Percentiles rank a stretch among this genome's conserved stretches.
Evolutionary conservation across 2,888 invertebrate species (phyloP).

Genomic region (Ophraella communa): DNA sequence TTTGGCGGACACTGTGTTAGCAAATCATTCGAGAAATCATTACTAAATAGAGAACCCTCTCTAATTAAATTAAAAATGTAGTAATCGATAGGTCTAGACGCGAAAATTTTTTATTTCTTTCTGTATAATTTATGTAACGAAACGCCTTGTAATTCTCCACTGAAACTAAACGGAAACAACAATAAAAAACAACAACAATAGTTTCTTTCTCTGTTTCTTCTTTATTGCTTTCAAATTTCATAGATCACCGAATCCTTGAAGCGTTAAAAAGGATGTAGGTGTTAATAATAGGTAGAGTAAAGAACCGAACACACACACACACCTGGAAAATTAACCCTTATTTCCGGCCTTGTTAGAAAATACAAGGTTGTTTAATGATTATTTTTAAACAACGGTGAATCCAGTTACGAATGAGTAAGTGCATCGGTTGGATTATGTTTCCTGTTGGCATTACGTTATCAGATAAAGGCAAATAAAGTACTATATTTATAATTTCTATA

Average conservation of each 20-base stretch:
- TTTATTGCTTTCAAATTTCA: neutral
- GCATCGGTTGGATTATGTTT: neutral
- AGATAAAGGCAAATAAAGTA: neutral
- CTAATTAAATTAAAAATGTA: too few relatives aligned
- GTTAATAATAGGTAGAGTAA: neutral
- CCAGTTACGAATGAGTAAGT: neutral
- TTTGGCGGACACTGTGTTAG: too few relatives aligned
- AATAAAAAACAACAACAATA: neutral
- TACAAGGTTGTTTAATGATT: neutral
- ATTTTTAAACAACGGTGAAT: neutral
- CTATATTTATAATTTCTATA: too few relatives aligned
- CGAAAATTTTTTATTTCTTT: neutral
- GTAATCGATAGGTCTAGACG: too few relatives aligned
- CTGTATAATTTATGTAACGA: neutral
- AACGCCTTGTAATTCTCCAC: neutral
- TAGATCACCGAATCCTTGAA: neutral
- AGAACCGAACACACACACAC: neutral
- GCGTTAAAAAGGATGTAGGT: constrained; percentile 3
- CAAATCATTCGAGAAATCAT: too few relatives aligned
- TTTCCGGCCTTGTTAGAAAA: neutral
- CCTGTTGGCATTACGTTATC: neutral
- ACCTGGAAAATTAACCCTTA: constrained; percentile 11
- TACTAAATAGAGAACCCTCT: too few relatives aligned
- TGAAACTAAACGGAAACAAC: neutral
- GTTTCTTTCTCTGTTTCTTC: neutral